Base-by-base conservation (phyloP, 2,888 invertebrate genomes). In the Meghimatium bilineatum region DNA sequence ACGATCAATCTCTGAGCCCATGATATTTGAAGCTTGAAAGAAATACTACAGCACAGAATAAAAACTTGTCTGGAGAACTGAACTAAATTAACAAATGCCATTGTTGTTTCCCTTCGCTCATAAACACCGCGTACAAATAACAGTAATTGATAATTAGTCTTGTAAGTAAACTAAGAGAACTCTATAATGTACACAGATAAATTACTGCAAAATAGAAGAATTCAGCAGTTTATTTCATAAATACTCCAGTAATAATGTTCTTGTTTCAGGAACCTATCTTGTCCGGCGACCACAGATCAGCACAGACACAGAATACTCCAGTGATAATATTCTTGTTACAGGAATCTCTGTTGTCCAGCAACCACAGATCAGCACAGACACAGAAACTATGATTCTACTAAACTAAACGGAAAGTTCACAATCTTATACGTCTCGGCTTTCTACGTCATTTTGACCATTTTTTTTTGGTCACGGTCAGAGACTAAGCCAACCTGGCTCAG, bases 1-100 rank as follows among this genome's bases (percentile, higher is more conserved):
- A 85, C 85, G 20, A 84, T 44, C 29, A 56, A 44, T 60, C 72
- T 66, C 23, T 69, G n/a, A 32, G 74, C 74, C 60, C 44, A 52
- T 34, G 36, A 36, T 60, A 60, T 10, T 6, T 26, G 26, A 20
- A 12, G 34, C 14, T 14, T 23, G 17, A 20, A 69, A 5, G 36
- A n/a, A 20, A 6, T 23, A 36, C 34, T 3, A 69, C 6, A 36
- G 1, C 23, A 0, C 5, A 69, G 1, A 3, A 38, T 20, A 34
- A 38, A 36, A 36, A 38, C 36, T 8, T n/a, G 52, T 12, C 34
- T 34, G 17, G 14, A 32, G 10, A 34, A 34, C 60, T 63, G n/a
- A 63, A 12, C 1, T 2, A n/a, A 63, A 8, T n/a, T 63, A 5
- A n/a, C 26, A n/a, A 12, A 63, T 26, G 3, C n/a, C 60, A 63